These are phyloP conservation scores for Oedothorax gibbosus DNA, from an alignment of 1,140 invertebrate species.

Conservation along the genomic window DNA sequence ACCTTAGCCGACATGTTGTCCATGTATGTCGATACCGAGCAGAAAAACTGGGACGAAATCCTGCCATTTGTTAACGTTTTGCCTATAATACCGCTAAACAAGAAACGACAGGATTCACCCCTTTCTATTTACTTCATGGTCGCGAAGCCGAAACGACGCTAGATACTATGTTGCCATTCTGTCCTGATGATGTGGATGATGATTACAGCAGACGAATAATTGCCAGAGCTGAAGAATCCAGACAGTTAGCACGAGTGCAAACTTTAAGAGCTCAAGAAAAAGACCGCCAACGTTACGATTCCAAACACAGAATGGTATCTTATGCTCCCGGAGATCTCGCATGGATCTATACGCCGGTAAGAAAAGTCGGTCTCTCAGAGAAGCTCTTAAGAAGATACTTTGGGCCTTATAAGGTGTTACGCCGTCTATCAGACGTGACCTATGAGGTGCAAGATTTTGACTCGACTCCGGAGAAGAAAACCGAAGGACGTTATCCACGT, in stretches of 20 bases:
- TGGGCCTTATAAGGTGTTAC: neutral
- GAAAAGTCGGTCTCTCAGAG: neutral
- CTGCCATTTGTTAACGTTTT: no score
- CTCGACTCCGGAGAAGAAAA: neutral
- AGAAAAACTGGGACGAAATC: no score
- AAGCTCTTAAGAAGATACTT: neutral
- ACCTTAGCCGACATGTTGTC: no score
- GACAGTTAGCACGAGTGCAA: neutral
- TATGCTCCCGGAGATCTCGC: neutral
- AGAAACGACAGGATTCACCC: no score
- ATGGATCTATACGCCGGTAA: constrained; percentile 1
- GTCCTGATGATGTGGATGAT: neutral
- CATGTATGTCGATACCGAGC: no score
- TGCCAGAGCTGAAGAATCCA: neutral
- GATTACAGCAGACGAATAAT: no score
- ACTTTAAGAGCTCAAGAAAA: neutral
- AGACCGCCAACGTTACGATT: neutral
- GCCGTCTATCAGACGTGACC: neutral
- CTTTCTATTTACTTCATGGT: no score
- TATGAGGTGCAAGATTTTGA: neutral
- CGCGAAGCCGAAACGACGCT: no score
- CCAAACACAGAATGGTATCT: constrained; percentile 11
- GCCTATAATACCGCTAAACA: no score
- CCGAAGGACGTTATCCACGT: neutral
- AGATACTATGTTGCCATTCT: no score